phyloP scores from a whole-genome alignment of 2,888 invertebrate species.

The Rhagonycha lutea region DNA sequence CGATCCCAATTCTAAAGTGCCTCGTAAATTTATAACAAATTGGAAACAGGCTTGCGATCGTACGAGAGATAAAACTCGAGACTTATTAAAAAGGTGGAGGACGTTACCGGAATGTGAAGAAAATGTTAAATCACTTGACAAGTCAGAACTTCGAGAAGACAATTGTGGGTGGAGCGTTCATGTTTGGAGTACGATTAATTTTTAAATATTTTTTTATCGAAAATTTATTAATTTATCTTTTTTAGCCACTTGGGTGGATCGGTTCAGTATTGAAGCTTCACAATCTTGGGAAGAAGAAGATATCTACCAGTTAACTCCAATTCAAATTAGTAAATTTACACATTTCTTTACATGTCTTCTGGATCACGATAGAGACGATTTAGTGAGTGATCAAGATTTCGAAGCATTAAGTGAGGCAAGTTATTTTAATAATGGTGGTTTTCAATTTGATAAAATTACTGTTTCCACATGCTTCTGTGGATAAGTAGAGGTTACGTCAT shows the following conservation, averaged over 20 bases:
- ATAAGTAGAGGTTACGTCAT: slow-evolving; percentile 64
- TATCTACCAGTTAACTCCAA: slow-evolving; percentile 62
- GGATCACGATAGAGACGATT: slow-evolving; percentile 73
- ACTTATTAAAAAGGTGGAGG: slow-evolving; percentile 71
- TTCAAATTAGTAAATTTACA: slow-evolving; percentile 71
- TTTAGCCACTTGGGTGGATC: slow-evolving; percentile 75
- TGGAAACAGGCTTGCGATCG: slow-evolving; percentile 78
- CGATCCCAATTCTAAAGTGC: slow-evolving; percentile 63
- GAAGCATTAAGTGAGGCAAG: slow-evolving; percentile 69
- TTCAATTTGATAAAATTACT: slow-evolving; percentile 6
- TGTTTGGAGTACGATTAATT: slow-evolving; percentile 70
- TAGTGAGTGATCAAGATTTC: slow-evolving; percentile 72
- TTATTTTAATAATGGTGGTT: slow-evolving; percentile 10
- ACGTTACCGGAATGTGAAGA: slow-evolving; percentile 66
- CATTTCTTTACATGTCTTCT: slow-evolving; percentile 73
- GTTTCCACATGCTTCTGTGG: slow-evolving; percentile 46
- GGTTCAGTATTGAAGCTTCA: slow-evolving; percentile 69
- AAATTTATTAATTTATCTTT: slow-evolving; percentile 14
- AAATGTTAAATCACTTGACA: slow-evolving; percentile 49
- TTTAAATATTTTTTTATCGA: neutral
- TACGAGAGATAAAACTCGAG: slow-evolving; percentile 75
- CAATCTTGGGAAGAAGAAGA: slow-evolving; percentile 58
- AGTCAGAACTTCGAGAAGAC: slow-evolving; percentile 53
- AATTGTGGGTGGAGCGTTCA: slow-evolving; percentile 76
- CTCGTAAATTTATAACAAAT: slow-evolving; percentile 72